Evolutionary conservation across 2,797 vertebrate species (phyloP).

Genomic region (Hippoglossus hippoglossus): DNA sequence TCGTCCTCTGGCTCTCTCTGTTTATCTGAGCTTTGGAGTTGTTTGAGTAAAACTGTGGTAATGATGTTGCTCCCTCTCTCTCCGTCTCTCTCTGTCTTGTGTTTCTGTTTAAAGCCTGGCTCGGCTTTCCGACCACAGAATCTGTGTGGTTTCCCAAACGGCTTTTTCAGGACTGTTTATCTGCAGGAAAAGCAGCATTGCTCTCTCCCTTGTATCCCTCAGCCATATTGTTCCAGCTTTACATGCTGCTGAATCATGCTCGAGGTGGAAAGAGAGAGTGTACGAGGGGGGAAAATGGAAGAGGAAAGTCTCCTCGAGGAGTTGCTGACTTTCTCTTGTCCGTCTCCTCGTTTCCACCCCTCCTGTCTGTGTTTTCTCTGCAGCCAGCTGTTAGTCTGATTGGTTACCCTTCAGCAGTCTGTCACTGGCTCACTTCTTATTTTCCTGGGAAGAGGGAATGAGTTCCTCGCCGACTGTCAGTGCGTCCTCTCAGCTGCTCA

Average conservation of each 20-base stretch:
- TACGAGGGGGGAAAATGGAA: conserved; percentile 22
- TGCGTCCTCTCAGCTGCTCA: conserved; percentile 63
- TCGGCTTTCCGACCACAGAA: conserved; percentile 52
- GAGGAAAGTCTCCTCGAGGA: conserved; percentile 58
- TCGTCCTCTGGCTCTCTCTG: conserved; percentile 12
- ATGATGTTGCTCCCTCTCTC: conserved; percentile 34
- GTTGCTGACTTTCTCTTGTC: conserved; percentile 61
- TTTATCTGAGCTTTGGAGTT: conserved; percentile 9
- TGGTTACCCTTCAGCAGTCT: conserved; percentile 63
- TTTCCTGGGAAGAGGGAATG: conserved; percentile 58
- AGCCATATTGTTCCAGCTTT: conserved; percentile 6
- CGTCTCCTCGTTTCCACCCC: conserved; percentile 57
- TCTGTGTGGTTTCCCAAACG: conserved; percentile 37
- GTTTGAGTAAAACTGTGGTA: conserved; percentile 23
- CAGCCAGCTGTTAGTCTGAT: conserved; percentile 76
- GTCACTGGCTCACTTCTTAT: conserved; percentile 59
- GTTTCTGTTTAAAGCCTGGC: conserved; percentile 56
- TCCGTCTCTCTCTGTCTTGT: conserved; percentile 2
- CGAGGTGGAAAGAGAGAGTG: conserved; percentile 26
- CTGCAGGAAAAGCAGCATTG: not conserved
- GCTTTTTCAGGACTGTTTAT: conserved; percentile 19
- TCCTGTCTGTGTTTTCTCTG: conserved; percentile 64
- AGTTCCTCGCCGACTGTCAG: conserved; percentile 43
- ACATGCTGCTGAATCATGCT: conserved; percentile 40
- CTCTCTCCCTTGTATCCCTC: conserved; percentile 1